Evolutionary conservation across 2,113 vertebrate species (phyloP), one percentile per base, ranked within the genome.

Genomic region (Ancistrus triradiatus): DNA sequence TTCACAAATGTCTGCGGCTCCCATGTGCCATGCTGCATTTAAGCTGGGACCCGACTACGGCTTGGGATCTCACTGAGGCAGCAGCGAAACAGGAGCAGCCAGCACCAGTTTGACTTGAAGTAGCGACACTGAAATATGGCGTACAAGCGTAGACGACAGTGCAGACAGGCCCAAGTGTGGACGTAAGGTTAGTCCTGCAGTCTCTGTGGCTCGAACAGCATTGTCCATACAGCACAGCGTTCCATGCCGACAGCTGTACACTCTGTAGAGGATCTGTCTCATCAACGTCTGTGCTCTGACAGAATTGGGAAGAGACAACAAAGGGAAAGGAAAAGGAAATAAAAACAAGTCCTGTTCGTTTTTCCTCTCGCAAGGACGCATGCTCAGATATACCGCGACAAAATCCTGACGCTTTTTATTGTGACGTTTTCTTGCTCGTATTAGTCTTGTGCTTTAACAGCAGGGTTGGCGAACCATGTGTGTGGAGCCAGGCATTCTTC

Each of bases 371-470:
- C 18, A 6, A 33, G 21, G 43, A 38, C 9, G 6, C 19, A 17
- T 15, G 19, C 6, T 47, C 27, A 25, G 42, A 25, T n/a, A 22
- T 44, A 21, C 42, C 22, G 28, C 21, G 31, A 66, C n/a, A 6
- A 7, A 8, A 33, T 33, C 9, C 9, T 33, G 7, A 14, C n/a
- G 6, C n/a, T 42, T 42, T 15, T 15, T 42, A 42, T n/a, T 14
- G 73, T 50, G 80, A 85, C 51, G 81, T 80, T 78, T 94, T 94
- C 84, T 89, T 91, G 62, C 79, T 69, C 22, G 84, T 76, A 0
- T 77, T 25, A 81, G 74, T 0, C 77, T 85, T 22, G 87, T 88
- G 86, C 91, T 90, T 84, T 81, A 91, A 80, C 80, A 89, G 77
- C 14, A 77, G 66, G 72, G 80, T 80, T 58, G 92, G 81, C 66